phyloP scores from a whole-genome alignment of 2,888 invertebrate genomes.

The Busseola fusca region DNA sequence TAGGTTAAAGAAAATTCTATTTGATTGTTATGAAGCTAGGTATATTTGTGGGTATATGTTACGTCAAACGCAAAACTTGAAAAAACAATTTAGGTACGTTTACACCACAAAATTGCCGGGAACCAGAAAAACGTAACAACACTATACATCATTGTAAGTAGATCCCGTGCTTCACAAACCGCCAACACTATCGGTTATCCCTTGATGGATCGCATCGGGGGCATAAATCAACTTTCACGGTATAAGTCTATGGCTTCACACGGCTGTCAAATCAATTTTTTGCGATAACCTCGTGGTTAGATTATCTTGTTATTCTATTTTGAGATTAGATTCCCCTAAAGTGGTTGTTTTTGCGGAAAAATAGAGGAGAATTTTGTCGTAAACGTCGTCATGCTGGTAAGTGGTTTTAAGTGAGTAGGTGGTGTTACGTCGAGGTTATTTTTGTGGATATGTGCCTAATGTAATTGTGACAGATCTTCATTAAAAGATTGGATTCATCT shows the following conservation, averaged over 20 bases:
- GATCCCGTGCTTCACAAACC: constrained; percentile 55
- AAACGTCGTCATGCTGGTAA: constrained; percentile 15
- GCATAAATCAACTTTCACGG: constrained; percentile 71
- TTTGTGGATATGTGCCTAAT: background rate
- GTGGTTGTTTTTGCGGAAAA: constrained; percentile 49
- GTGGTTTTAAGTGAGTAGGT: constrained; percentile 22
- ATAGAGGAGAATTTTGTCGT: constrained; percentile 29
- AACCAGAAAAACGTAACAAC: constrained; percentile 51
- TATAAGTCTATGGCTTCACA: constrained; percentile 70
- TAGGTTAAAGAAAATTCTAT: background rate
- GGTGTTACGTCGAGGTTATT: constrained; percentile 13
- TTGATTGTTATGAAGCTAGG: background rate
- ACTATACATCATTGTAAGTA: constrained; percentile 59
- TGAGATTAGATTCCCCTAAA: constrained; percentile 49
- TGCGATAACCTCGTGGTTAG: constrained; percentile 60
- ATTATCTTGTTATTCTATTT: constrained; percentile 63
- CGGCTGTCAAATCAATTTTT: constrained; percentile 64
- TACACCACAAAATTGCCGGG: constrained; percentile 13
- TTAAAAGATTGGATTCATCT: background rate
- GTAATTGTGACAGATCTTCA: background rate
- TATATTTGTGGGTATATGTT: background rate
- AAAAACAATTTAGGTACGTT: constrained; percentile 21
- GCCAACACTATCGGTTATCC: constrained; percentile 68
- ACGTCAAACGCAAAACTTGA: background rate
- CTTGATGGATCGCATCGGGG: constrained; percentile 71